Percentiles rank a stretch among this genome's conserved stretches.
phyloP scores from a whole-genome alignment of 2,113 vertebrate species.

The Polyodon spathula region DNA sequence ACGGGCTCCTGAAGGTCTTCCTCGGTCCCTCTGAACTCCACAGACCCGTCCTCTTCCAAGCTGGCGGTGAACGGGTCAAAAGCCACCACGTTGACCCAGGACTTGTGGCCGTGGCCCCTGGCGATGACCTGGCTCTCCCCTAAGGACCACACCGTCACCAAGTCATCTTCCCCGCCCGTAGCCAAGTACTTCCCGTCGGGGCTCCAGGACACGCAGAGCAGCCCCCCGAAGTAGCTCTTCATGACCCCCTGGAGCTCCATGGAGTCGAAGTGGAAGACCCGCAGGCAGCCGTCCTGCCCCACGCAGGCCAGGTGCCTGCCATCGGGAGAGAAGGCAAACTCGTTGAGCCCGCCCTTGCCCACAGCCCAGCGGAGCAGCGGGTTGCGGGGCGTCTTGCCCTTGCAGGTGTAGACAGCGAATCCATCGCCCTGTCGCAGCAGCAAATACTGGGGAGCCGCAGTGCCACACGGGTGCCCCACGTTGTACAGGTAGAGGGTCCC shows the following conservation, averaged over 20 bases:
- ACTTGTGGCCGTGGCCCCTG: conserved; percentile 81
- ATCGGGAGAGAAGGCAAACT: conserved; percentile 83
- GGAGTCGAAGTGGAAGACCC: conserved; percentile 82
- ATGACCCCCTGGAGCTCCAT: conserved; percentile 85
- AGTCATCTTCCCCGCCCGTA: conserved; percentile 78
- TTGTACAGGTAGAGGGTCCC: conserved; percentile 90
- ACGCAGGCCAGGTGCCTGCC: conserved; percentile 82
- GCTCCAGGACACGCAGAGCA: conserved; percentile 88
- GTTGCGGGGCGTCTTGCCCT: conserved; percentile 76
- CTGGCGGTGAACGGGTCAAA: conserved; percentile 79
- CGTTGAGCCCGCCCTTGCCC: conserved; percentile 76
- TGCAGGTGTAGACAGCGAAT: conserved; percentile 78
- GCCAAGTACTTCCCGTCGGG: conserved; percentile 81
- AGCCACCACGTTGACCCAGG: conserved; percentile 86
- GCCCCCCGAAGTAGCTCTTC: conserved; percentile 86
- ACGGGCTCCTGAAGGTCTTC: conserved; percentile 50
- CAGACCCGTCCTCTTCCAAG: conserved; percentile 61
- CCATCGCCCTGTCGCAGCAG: conserved; percentile 77
- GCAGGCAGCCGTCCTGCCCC: conserved; percentile 79
- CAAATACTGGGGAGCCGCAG: conserved; percentile 64
- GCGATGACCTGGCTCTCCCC: conserved; percentile 75
- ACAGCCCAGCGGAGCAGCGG: conserved; percentile 79
- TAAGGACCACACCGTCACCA: conserved; percentile 89
- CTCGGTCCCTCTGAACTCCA: conserved; percentile 57
- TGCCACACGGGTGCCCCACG: conserved; percentile 67